Conservation (phyloP, 2,888 invertebrate species). For the Pyrochroa serraticornis region DNA sequence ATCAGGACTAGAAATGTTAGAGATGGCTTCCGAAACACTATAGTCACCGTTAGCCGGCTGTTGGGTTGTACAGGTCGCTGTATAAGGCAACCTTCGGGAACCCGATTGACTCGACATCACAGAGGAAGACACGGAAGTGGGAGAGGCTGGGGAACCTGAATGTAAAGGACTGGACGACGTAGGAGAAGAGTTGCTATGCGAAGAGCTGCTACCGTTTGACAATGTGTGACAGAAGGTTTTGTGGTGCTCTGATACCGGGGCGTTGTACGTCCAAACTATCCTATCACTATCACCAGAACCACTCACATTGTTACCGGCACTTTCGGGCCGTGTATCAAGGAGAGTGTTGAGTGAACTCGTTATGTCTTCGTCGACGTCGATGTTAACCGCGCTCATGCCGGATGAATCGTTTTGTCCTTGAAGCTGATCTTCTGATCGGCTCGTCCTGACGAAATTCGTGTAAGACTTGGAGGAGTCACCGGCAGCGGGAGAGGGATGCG, state of each 20-base stretch:
- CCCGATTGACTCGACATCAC: slow-evolving; percentile 81
- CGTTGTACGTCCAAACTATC: slow-evolving; percentile 92
- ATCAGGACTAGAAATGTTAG: slow-evolving; percentile 89
- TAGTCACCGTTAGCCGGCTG: slow-evolving; percentile 66
- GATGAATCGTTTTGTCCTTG: slow-evolving; percentile 73
- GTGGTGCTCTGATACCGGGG: slow-evolving; percentile 66
- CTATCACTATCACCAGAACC: slow-evolving; percentile 66
- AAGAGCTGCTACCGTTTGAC: slow-evolving; percentile 65
- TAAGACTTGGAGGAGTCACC: slow-evolving; percentile 24
- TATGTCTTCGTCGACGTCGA: slow-evolving; percentile 91
- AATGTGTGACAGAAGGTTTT: slow-evolving; percentile 64
- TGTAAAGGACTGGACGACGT: slow-evolving; percentile 79
- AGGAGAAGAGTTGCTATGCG: slow-evolving; percentile 72
- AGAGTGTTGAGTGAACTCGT: slow-evolving; percentile 92
- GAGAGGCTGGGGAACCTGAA: slow-evolving; percentile 71
- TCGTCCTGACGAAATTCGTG: slow-evolving; percentile 75
- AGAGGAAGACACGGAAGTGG: slow-evolving; percentile 86
- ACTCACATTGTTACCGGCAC: slow-evolving; percentile 37
- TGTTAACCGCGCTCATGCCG: slow-evolving; percentile 82
- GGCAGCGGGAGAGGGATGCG: slow-evolving; percentile 32
- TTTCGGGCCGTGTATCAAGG: slow-evolving; percentile 67
- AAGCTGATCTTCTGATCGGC: slow-evolving; percentile 85
- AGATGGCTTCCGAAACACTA: slow-evolving; percentile 84
- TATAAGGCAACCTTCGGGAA: slow-evolving; percentile 64
- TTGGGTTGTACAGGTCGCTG: slow-evolving; percentile 38